phyloP scores from a whole-genome alignment of 2,113 vertebrate genomes.

The Sitta europaea region DNA sequence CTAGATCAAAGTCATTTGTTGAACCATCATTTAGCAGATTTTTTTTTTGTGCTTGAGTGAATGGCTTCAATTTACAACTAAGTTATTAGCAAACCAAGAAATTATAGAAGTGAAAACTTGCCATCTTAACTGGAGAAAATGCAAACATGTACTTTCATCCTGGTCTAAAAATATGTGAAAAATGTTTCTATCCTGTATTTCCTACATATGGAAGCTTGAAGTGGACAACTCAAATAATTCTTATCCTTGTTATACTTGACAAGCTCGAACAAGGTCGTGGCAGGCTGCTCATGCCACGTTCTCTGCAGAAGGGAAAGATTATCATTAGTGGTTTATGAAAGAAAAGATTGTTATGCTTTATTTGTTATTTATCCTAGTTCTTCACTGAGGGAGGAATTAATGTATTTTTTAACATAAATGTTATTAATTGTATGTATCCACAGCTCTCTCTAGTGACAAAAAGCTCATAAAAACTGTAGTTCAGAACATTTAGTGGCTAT shows the following conservation, averaged over 20 bases:
- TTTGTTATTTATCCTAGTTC: slow-evolving; percentile 1
- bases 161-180: neutral
- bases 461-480: slow-evolving; percentile 10
- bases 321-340: neutral
- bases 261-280: neutral
- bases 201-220: neutral
- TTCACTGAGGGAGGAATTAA: neutral
- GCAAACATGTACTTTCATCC: neutral
- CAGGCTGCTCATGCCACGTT: neutral
- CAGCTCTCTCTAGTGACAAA: slow-evolving; percentile 46
- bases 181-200: neutral
- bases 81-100: neutral
- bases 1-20: neutral
- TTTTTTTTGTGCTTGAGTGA: neutral
- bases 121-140: neutral
- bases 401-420: slow-evolving; percentile 5
- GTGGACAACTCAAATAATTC: neutral
- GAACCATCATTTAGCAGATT: neutral
- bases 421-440: slow-evolving; percentile 28
- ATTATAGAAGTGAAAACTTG: neutral
- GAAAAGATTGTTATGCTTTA: neutral
- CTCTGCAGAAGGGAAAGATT: neutral
- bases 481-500: neutral
- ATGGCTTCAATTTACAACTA: neutral
- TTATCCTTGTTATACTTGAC: neutral